phyloP scores from a whole-genome alignment of 2,888 invertebrate genomes.

The Orthonychiurus folsomi region DNA sequence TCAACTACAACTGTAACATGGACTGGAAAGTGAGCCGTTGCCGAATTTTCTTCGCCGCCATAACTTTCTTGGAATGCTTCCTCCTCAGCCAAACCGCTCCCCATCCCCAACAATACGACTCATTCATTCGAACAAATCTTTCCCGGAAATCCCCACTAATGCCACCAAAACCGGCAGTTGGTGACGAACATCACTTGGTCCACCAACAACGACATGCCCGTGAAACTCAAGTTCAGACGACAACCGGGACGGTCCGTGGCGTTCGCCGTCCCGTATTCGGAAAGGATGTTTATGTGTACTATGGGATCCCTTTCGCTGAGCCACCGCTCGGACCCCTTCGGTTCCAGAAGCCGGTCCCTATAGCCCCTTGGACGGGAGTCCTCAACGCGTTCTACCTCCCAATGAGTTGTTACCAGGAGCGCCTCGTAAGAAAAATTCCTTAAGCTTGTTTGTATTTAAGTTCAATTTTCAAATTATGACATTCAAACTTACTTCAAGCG shows the following conservation, averaged over 20 bases:
- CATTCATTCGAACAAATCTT: slow-evolving; percentile 8
- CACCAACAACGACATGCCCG: slow-evolving; percentile 28
- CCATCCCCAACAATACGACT: not conserved
- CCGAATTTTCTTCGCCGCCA: not conserved
- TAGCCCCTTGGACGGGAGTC: slow-evolving; percentile 79
- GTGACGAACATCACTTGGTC: slow-evolving; percentile 14
- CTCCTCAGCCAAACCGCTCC: not conserved
- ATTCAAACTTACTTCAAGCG: too few relatives aligned
- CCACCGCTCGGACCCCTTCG: slow-evolving; percentile 71
- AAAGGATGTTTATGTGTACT: slow-evolving; percentile 76
- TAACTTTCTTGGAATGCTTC: not conserved
- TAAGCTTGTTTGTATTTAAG: too few relatives aligned
- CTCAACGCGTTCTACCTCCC: slow-evolving; percentile 73
- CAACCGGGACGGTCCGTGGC: slow-evolving; percentile 70
- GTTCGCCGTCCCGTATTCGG: slow-evolving; percentile 64
- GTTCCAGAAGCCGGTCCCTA: slow-evolving; percentile 74
- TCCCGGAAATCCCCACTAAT: not conserved
- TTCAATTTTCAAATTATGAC: too few relatives aligned
- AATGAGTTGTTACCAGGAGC: slow-evolving; percentile 80
- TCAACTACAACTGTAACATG: too few relatives aligned
- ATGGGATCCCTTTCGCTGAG: slow-evolving; percentile 84
- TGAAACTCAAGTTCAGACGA: slow-evolving; percentile 57
- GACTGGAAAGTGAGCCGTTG: not conserved
- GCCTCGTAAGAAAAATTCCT: too few relatives aligned
- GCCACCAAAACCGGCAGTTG: slow-evolving; percentile 2